Percentiles rank a stretch among this genome's conserved stretches.
These are phyloP conservation scores for Dinoponera quadriceps DNA, from an alignment of 1,140 invertebrate species.

Conservation along the genomic window DNA sequence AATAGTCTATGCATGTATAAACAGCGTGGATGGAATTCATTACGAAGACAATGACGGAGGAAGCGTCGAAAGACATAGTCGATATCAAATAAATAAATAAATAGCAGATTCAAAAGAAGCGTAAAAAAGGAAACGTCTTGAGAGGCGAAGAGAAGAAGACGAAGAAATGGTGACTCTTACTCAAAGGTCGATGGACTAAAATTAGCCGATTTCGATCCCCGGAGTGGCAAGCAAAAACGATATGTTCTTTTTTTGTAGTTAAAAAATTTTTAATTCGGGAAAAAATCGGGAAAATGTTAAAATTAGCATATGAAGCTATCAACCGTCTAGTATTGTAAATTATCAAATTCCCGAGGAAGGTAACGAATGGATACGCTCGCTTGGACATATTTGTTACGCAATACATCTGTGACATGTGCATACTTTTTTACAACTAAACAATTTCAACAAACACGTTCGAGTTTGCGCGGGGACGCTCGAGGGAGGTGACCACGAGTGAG, in stretches of 20 bases:
- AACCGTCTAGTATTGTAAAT: not conserved
- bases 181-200: no score
- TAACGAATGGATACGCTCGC: no score
- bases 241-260: not conserved
- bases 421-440: not conserved
- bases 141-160: not conserved
- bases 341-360: no score
- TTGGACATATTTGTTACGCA: no score
- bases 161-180: not conserved
- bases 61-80: not conserved
- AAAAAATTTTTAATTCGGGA: not conserved
- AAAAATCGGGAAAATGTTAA: not conserved
- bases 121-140: not conserved
- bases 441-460: conserved; percentile 4
- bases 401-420: not conserved
- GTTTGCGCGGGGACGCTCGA: not conserved
- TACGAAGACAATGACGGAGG: not conserved
- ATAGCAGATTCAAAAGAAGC: not conserved
- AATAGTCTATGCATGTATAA: conserved; percentile 36
- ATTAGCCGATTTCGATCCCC: no score
- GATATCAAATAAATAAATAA: not conserved
- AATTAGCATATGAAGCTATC: not conserved
- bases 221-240: no score
- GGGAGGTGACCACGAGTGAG: conserved; percentile 51
- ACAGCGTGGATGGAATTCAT: not conserved